Conservation (phyloP, 2,113 vertebrate species). For the Trichechus manatus region DNA sequence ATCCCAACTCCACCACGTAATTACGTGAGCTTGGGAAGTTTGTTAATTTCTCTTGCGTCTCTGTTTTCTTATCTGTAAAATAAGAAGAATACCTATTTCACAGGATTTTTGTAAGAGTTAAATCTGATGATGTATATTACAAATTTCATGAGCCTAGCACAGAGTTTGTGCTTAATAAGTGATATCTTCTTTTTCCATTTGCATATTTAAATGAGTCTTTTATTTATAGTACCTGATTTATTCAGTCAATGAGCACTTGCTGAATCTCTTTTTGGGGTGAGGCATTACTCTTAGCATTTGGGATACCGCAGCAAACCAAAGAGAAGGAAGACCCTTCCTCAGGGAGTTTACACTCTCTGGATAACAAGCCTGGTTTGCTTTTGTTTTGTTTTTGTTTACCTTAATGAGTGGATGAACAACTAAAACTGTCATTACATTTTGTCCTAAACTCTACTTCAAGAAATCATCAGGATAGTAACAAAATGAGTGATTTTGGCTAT, state of each 20-base stretch:
- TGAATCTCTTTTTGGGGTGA: not conserved
- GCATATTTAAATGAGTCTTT: not conserved
- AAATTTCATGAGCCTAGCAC: not conserved
- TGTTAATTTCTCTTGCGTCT: not conserved
- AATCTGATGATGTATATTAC: not conserved
- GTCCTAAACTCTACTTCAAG: slow-evolving; percentile 6
- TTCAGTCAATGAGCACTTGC: not conserved
- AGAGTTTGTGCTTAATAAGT: not conserved
- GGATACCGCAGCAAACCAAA: not conserved
- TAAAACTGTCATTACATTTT: not conserved
- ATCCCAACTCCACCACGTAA: not conserved
- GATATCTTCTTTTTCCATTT: not conserved
- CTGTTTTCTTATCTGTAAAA: too few species aligned
- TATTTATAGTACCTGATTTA: not conserved
- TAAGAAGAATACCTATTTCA: not conserved
- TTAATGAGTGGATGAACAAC: slow-evolving; percentile 23
- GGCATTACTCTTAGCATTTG: not conserved
- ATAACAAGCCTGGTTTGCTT: not conserved
- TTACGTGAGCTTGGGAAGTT: not conserved
- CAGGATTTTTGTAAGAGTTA: not conserved
- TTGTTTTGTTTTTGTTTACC: not conserved
- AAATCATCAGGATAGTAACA: not conserved
- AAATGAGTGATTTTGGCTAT: not conserved
- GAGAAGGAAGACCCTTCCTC: not conserved
- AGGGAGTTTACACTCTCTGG: not conserved